A percentile compares a stretch with the other conserved stretches of the same genome.
These are phyloP conservation scores for Lepidocyrtoides sp. DNA, from an alignment of 2,888 invertebrate species.

Conservation along the genomic window DNA sequence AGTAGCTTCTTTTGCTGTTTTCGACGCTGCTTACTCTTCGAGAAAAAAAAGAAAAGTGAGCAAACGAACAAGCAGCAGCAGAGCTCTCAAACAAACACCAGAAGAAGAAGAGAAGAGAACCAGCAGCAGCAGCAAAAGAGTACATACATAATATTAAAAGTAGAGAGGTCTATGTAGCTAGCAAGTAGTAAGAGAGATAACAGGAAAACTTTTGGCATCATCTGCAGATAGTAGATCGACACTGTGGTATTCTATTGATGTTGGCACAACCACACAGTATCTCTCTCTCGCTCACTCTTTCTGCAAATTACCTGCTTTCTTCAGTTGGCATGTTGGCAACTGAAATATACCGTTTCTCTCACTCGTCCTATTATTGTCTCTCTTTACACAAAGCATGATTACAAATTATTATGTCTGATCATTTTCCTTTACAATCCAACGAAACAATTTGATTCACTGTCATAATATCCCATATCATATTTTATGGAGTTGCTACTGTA, in stretches of 20 bases:
- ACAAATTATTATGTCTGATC: slow-evolving; percentile 76
- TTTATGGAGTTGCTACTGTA: slow-evolving; percentile 59
- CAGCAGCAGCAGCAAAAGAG: slow-evolving; percentile 10
- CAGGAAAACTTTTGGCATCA: slow-evolving; percentile 80
- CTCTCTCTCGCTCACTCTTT: slow-evolving; percentile 56
- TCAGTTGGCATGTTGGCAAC: slow-evolving; percentile 78
- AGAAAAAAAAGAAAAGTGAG: slow-evolving; percentile 57
- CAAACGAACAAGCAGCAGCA: slow-evolving; percentile 52
- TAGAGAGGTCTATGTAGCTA: too few species aligned
- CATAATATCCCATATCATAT: slow-evolving; percentile 51
- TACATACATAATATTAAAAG: slow-evolving; percentile 37
- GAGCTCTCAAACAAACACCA: too few species aligned
- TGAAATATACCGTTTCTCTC: slow-evolving; percentile 71
- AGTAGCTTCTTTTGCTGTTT: slow-evolving; percentile 53
- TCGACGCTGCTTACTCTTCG: slow-evolving; percentile 33
- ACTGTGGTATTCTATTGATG: slow-evolving; percentile 79
- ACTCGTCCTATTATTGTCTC: slow-evolving; percentile 24
- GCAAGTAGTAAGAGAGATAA: slow-evolving; percentile 67
- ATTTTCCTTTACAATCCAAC: slow-evolving; percentile 66
- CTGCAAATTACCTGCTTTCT: slow-evolving; percentile 79
- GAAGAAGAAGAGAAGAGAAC: not conserved
- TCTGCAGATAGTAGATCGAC: slow-evolving; percentile 79
- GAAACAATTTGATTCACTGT: slow-evolving; percentile 62
- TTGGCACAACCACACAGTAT: slow-evolving; percentile 76
- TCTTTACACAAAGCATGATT: slow-evolving; percentile 72